These are phyloP conservation scores for Sylvietta virens DNA, from an alignment of 2,113 vertebrate genomes.

Conservation along the genomic window DNA sequence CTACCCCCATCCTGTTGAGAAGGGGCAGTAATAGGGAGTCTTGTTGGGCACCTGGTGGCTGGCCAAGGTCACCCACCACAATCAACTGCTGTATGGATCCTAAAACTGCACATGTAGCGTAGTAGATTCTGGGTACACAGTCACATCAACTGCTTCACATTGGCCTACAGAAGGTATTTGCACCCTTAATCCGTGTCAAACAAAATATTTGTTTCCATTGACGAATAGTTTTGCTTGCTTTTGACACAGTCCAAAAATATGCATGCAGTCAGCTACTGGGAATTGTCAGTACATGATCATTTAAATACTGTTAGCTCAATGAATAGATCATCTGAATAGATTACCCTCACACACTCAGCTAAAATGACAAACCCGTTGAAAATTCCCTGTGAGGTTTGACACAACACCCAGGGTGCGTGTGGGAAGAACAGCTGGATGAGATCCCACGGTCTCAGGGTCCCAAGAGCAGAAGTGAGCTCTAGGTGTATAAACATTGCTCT, in stretches of 20 bases:
- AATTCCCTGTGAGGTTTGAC: not conserved
- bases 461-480: not conserved
- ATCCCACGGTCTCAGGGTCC: not conserved
- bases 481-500: not conserved
- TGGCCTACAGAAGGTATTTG: not conserved
- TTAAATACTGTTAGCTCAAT: not conserved
- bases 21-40: not conserved
- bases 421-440: not conserved
- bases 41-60: not conserved
- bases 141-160: not conserved
- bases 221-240: not conserved
- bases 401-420: fast-evolving
- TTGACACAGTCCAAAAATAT: not conserved
- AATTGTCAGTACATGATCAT: fast-evolving
- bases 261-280: not conserved
- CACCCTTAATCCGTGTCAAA: not conserved
- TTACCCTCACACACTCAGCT: not conserved
- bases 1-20: not conserved
- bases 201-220: not conserved
- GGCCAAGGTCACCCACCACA: not conserved
- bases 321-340: not conserved
- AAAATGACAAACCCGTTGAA: not conserved
- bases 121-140: not conserved
- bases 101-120: fast-evolving
- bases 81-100: fast-evolving